A percentile compares a stretch with the other conserved stretches of the same genome.
Conservation (phyloP, 2,113 vertebrate genomes). For the Ginglymostoma cirratum region DNA sequence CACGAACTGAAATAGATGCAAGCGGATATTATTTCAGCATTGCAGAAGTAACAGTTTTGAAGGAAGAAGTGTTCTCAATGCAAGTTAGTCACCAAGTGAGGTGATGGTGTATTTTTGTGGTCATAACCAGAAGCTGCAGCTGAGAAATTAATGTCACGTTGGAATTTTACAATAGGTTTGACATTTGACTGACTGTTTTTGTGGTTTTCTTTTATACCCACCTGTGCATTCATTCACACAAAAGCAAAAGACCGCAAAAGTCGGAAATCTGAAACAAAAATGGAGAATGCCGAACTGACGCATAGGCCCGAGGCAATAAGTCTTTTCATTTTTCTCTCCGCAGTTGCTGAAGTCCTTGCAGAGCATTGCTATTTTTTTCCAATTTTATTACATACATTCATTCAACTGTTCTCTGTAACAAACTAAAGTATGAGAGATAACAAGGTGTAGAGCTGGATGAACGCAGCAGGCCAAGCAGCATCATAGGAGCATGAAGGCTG, state of each 20-base stretch:
- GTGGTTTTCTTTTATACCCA: background rate
- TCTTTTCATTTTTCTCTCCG: too few species aligned
- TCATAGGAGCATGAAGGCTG: too few species aligned
- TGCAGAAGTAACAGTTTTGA: background rate
- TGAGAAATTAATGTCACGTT: background rate
- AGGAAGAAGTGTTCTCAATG: background rate
- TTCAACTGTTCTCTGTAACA: background rate
- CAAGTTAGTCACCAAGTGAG: background rate
- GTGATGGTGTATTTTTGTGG: background rate
- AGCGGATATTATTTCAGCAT: background rate
- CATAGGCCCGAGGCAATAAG: too few species aligned
- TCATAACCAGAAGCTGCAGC: background rate
- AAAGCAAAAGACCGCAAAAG: background rate
- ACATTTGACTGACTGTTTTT: background rate
- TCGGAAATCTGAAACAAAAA: background rate
- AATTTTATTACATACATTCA: background rate
- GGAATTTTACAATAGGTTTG: background rate
- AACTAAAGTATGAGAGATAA: background rate
- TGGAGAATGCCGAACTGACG: background rate
- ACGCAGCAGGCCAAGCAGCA: too few species aligned
- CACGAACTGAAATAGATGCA: background rate
- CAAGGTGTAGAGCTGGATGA: too few species aligned
- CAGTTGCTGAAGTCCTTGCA: too few species aligned
- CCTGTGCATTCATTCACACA: background rate
- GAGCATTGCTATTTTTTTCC: too few species aligned